Base-by-base conservation (phyloP, 2,113 vertebrate species). In the Hemiprocne comata region DNA sequence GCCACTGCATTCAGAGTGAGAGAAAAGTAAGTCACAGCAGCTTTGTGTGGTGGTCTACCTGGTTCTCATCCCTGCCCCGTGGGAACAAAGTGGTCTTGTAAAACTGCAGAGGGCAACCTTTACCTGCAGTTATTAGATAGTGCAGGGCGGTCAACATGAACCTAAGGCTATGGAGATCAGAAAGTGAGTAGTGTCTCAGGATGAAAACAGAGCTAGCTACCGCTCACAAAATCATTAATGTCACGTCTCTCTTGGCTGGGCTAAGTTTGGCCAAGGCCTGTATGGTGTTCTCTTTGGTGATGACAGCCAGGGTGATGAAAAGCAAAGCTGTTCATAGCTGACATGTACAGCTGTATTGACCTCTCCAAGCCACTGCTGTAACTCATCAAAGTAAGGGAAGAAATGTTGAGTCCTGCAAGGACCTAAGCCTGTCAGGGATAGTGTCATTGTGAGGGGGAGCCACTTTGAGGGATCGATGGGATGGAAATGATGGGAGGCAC, bases 91-190 rank as follows among this genome's bases (percentile, higher is more conserved):
- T 17, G 51, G 38, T 42, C 33, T 46, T 51, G 25, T 54, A 60
- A 42, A 90, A 62, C 42, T 62, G 33, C 17, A 4, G 48, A 85
- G 70, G 40, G 23, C 54, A 69, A 21, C 23, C 26, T 74, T 75
- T 61, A 38, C 40, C 21, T 23, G 48, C 40, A 61, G 55, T 60
- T 16, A 3, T 25, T 29, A 66, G 42, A 74, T 38, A 12, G 6
- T 11, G 24, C n/a, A 69, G 29, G 0, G 0, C 70, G 54, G 40
- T 28, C 2, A 1, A 4, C 11, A 2, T 21, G 64, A 78, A 33
- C 38, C 24, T 25, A 28, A 42, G 26, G 19, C 60, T 58, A 19
- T 26, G 20, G 42, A 50, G 31, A 33, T 57, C 33, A n/a, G 64
- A 51, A 57, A 40, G 50, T 54, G 33, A 77, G 5, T 5, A 42